Evolutionary conservation across 2,113 vertebrate genomes (phyloP), one percentile per base, ranked within the genome.

Genomic region (Marmota flaviventris): DNA sequence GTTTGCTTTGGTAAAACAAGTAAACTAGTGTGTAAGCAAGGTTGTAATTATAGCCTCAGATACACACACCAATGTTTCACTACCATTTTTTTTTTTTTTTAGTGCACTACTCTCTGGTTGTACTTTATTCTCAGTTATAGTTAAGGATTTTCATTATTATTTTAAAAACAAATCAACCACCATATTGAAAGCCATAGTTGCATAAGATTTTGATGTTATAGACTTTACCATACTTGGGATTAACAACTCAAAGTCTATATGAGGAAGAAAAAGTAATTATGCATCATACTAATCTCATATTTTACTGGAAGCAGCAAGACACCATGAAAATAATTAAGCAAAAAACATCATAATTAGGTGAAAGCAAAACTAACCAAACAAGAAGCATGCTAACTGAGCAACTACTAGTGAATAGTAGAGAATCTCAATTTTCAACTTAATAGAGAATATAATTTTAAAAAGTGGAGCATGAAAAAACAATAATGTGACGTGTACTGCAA

Each of bases 71-170:
- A 45, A 96, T 91, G 7, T 92, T 79, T 67, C 32, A 92, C 22
- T 20, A 7, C 14, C 13, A 16, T 27, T 53, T 32, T 20, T 39
- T 27, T 53, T 32, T 20, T 39, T 37, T n/a, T 56, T 34, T 12
- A 63, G 14, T 93, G 8, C 13, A 67, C 10, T 4, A 65, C 24
- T 34, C n/a, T 42, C 78, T 27, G 13, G 29, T 39, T 72, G 2
- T 29, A 73, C 8, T 85, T 79, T 76, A 81, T 2, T 70, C 24
- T 70, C 10, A 42, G 4, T 88, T 78, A 73, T 63, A 81, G 79
- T 56, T 58, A 84, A 96, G 0, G 6, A 7, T 69, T 97, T 95
- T 93, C 25, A 78, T 92, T 89, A 83, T 86, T 8, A 63, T n/a
- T 93, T 63, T 73, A 25, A 89, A 70, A 79, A 61, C 85, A 91